Conservation (phyloP, 1,140 invertebrate species). For the Drosophila aff. region DNA sequence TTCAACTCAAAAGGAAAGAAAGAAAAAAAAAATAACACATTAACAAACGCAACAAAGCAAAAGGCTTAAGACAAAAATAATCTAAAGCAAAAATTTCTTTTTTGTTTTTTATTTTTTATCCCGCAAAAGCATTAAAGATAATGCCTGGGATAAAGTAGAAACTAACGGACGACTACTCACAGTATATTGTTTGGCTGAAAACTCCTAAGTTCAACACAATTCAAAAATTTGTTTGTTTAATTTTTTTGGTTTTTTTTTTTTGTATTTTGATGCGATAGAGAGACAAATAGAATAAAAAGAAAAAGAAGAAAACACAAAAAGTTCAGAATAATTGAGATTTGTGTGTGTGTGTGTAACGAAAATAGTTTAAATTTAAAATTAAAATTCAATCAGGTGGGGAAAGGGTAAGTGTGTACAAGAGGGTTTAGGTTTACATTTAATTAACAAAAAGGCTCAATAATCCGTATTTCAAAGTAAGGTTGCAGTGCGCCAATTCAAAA, state of each 20-base stretch:
- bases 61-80: conserved; percentile 57
- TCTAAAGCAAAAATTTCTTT: conserved; percentile 40
- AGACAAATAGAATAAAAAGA: conserved; percentile 61
- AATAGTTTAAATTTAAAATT: conserved; percentile 36
- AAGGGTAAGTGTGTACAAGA: conserved; percentile 12
- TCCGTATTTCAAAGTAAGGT: conserved; percentile 18
- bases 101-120: conserved; percentile 10
- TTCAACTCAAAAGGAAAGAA: conserved; percentile 24
- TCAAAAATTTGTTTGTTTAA: conserved; percentile 52
- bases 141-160: conserved; percentile 40
- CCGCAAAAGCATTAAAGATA: conserved; percentile 31
- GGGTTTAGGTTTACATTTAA: background rate
- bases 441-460: conserved; percentile 24
- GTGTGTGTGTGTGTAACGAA: conserved; percentile 4
- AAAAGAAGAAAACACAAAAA: conserved; percentile 76
- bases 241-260: conserved; percentile 15
- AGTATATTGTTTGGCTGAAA: conserved; percentile 85
- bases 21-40: conserved; percentile 32
- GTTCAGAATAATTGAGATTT: conserved; percentile 62
- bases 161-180: conserved; percentile 76
- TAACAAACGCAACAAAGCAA: conserved; percentile 56
- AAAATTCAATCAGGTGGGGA: conserved; percentile 9
- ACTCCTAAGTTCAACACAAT: conserved; percentile 77
- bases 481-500: conserved; percentile 36
- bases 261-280: conserved; percentile 41